Conservation (phyloP, 2,888 invertebrate genomes). For the Drosophila yooni region DNA sequence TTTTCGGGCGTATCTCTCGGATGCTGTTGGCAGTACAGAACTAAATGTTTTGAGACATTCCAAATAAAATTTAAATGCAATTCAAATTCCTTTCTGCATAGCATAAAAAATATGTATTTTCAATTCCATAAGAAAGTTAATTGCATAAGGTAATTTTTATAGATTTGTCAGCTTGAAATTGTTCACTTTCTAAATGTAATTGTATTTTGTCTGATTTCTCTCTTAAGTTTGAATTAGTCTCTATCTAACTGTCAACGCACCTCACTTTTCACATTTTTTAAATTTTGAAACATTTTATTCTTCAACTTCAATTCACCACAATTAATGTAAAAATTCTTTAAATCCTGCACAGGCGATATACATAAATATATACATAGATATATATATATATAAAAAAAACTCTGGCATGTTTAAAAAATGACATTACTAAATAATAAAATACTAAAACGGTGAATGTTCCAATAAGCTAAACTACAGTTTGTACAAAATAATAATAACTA, state of each 20-base stretch:
- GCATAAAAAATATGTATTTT: not conserved
- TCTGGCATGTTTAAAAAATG: slow-evolving; percentile 45
- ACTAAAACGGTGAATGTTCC: slow-evolving; percentile 76
- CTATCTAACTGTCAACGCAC: slow-evolving; percentile 46
- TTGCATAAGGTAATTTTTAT: not conserved
- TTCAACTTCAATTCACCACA: slow-evolving; percentile 13
- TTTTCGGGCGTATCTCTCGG: not conserved
- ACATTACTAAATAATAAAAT: slow-evolving; percentile 44
- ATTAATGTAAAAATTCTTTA: slow-evolving; percentile 4
- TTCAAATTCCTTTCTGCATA: not conserved
- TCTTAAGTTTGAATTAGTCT: slow-evolving; percentile 14
- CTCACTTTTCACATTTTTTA: slow-evolving; percentile 31
- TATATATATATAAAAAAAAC: not conserved
- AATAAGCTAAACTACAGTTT: slow-evolving; percentile 57
- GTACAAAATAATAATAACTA: slow-evolving; percentile 48
- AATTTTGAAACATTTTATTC: not conserved
- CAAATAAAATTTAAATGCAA: not conserved
- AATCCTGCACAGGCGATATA: slow-evolving; percentile 43
- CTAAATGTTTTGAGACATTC: not conserved
- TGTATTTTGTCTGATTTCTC: slow-evolving; percentile 14
- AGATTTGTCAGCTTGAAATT: not conserved
- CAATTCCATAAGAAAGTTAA: not conserved
- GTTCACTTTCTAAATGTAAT: slow-evolving; percentile 13
- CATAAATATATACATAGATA: not conserved
- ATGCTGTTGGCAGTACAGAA: not conserved